Conservation (phyloP, 2,113 vertebrate genomes). For the Malurus melanocephalus region DNA sequence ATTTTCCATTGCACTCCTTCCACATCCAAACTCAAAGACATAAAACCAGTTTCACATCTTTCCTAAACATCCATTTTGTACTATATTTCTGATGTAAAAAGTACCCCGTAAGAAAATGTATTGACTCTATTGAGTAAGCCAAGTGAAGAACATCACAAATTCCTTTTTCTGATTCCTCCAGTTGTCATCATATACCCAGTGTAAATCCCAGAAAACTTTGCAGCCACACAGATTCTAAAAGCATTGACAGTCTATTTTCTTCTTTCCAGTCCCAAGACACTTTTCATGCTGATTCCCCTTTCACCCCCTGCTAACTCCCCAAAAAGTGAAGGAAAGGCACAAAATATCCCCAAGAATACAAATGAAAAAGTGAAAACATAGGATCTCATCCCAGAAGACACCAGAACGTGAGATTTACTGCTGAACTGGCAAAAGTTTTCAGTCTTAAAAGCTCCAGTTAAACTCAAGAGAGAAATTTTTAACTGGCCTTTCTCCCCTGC, state of each 20-base stretch:
- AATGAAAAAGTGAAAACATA: neutral
- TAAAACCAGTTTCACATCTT: neutral
- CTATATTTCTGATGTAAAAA: neutral
- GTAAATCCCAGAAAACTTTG: neutral
- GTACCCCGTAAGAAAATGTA: neutral
- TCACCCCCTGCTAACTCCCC: accelerated
- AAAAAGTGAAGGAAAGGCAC: neutral
- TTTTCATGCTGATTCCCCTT: neutral
- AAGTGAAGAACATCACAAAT: neutral
- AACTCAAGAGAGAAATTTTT: neutral
- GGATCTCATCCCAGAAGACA: neutral
- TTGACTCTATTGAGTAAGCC: neutral
- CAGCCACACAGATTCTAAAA: neutral
- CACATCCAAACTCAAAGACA: neutral
- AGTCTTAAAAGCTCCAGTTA: neutral
- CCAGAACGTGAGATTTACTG: neutral
- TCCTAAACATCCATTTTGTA: neutral
- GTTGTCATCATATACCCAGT: neutral
- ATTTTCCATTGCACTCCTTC: neutral
- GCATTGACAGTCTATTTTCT: neutral
- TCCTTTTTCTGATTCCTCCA: neutral
- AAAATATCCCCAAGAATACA: neutral
- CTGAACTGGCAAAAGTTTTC: neutral
- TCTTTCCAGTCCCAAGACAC: neutral
- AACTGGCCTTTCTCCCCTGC: neutral